Evolutionary conservation across 2,113 vertebrate species (phyloP).

Genomic region (Hemiscyllium ocellatum): DNA sequence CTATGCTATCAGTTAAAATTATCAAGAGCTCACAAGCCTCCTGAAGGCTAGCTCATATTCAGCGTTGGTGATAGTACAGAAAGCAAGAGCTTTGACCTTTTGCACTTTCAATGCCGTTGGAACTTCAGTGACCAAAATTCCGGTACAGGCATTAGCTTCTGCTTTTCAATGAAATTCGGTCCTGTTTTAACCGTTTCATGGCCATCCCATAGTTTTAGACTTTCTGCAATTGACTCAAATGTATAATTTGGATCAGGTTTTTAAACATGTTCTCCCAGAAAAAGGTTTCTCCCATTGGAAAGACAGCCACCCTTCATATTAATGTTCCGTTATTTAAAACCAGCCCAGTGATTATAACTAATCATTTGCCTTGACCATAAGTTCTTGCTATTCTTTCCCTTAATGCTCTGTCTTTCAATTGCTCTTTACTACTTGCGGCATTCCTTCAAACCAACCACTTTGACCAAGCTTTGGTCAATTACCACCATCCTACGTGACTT

Average conservation of each 20-base stretch:
- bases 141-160: not conserved
- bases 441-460: no score
- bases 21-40: not conserved
- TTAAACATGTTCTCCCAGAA: not conserved
- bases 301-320: not conserved
- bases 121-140: not conserved
- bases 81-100: not conserved
- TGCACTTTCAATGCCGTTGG: not conserved
- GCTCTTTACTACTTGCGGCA: not conserved
- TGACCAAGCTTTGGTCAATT: not conserved
- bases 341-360: not conserved
- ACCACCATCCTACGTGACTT: not conserved
- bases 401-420: no score
- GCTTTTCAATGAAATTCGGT: not conserved
- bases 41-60: not conserved
- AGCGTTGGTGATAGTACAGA: not conserved
- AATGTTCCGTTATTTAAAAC: not conserved
- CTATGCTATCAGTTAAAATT: not conserved
- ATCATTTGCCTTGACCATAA: not conserved
- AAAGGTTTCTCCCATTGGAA: not conserved
- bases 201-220: not conserved
- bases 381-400: not conserved
- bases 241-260: not conserved
- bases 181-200: not conserved
- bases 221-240: not conserved